A percentile compares a stretch with the other conserved stretches of the same genome.
phyloP scores from a whole-genome alignment of 2,797 vertebrate genomes.

The Ficedula albicollis region DNA sequence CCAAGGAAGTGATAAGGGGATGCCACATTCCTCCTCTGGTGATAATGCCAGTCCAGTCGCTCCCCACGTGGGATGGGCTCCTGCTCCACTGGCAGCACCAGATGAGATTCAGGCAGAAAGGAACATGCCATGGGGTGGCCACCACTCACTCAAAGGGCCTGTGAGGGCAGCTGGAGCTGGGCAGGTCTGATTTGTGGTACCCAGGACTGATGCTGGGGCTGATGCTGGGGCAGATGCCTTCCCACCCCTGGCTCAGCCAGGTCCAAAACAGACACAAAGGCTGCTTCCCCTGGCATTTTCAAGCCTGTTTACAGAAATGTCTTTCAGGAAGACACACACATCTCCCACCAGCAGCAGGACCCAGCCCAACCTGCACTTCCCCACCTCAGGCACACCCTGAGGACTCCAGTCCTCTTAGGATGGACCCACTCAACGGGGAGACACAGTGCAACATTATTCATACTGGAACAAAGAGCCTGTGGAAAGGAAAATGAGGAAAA shows the following conservation, averaged over 20 bases:
- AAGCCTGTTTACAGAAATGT: not conserved
- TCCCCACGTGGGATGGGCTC: fast-evolving
- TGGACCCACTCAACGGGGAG: not conserved
- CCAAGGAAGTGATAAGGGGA: not conserved
- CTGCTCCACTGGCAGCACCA: not conserved
- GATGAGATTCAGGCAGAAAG: not conserved
- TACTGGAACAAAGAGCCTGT: not conserved
- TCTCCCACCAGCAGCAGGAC: not conserved
- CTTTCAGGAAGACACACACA: not conserved
- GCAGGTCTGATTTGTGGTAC: not conserved
- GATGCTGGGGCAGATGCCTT: not conserved
- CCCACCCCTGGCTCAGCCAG: not conserved
- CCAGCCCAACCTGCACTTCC: not conserved
- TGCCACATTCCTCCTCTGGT: not conserved
- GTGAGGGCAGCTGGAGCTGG: not conserved
- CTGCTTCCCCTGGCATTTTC: not conserved
- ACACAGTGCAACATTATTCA: not conserved
- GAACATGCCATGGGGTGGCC: fast-evolving
- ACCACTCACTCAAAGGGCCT: not conserved
- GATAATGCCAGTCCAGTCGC: fast-evolving
- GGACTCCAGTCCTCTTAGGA: not conserved
- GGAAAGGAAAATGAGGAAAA: not conserved
- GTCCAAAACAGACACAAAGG: not conserved
- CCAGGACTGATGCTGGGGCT: not conserved
- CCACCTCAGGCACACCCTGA: fast-evolving